Conservation (phyloP, 2,113 vertebrate species). For the Trogon melanurus region DNA sequence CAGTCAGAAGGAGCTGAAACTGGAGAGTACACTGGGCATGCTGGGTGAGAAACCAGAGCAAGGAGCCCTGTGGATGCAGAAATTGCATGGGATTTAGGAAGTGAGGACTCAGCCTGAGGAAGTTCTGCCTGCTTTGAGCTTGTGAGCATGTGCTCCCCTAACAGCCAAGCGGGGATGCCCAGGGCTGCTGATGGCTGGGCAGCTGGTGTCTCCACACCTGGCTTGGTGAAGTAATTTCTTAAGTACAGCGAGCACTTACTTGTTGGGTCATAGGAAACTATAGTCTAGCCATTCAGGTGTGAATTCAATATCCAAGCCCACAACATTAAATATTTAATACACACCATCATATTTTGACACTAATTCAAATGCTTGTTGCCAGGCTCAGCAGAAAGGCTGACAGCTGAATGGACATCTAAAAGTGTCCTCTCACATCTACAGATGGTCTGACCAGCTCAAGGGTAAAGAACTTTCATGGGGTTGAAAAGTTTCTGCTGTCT, state of each 20-base stretch:
- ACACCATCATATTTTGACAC: not conserved
- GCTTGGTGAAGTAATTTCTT: not conserved
- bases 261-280: not conserved
- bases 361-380: not conserved
- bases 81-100: not conserved
- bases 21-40: not conserved
- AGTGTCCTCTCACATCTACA: not conserved
- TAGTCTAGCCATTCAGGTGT: not conserved
- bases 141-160: fast-evolving
- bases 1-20: not conserved
- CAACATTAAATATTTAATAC: not conserved
- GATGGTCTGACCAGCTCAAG: not conserved
- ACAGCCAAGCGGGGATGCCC: too few species aligned
- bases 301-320: not conserved
- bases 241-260: not conserved
- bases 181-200: not conserved
- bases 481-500: not conserved
- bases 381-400: not conserved
- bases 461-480: not conserved
- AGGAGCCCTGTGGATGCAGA: not conserved
- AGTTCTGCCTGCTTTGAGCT: not conserved
- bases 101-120: not conserved
- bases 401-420: not conserved
- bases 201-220: not conserved
- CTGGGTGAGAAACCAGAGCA: not conserved